Evolutionary conservation across 2,113 vertebrate genomes (phyloP), one percentile per base, ranked within the genome.

Genomic region (Bostrychus sinensis): DNA sequence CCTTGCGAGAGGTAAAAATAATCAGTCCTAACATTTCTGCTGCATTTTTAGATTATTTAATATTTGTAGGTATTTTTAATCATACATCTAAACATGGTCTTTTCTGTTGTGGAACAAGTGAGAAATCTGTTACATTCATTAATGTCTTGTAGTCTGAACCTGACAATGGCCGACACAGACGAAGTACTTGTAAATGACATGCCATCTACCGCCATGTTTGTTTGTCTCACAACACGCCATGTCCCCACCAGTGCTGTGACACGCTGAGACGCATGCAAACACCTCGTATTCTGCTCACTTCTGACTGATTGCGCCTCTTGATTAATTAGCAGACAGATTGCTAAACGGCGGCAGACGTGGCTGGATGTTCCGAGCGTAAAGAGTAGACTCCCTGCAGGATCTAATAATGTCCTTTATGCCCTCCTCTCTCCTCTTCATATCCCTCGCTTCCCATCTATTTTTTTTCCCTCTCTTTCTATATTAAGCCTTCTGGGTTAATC

Each of bases 401-500:
- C 80, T 75, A 85, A 84, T 72, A 66, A 76, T 75, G 66, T 79
- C 84, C 70, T 85, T 67, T 66, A 56, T 75, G 41, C 62, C 67
- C 69, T 69, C 66, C 25, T 77, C 70, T 66, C 68, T 57, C 37
- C 61, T 46, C 50, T 51, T 75, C 62, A 66, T 69, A 70, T 76
- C 62, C 75, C 54, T 62, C 61, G 66, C 53, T 81, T 16, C n/a
- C 66, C 66, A 62, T 83, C 63, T 73, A 68, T 79, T 80, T 67
- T 66, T n/a, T 75, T 36, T 19, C 53, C 65, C 66, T 75, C 73
- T 59, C 77, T 77, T 84, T 84, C 84, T 91, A 89, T 90, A 89
- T 92, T 84, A 91, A 89, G 88, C 85, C 82, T 89, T 89, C 83
- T 88, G 81, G 84, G 85, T 86, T 91, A 91, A 91, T 91, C 88